Evolutionary conservation across 2,113 vertebrate species (phyloP).

Genomic region (Serranochromis macrocephalus): DNA sequence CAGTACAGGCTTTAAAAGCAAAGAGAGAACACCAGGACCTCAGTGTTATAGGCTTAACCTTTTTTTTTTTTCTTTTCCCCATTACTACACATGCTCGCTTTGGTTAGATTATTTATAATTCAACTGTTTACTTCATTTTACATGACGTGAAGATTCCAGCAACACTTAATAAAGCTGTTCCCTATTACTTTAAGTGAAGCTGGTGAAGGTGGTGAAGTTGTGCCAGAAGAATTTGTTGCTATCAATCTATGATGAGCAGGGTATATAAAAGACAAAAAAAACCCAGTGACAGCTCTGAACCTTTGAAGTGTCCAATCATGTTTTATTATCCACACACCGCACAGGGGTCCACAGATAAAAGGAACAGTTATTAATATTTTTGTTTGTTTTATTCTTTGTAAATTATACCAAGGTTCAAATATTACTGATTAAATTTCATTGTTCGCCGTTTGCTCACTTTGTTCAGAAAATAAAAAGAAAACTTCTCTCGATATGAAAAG

Average conservation of each 20-base stretch:
- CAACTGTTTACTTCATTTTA: neutral
- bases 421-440: neutral
- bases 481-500: neutral
- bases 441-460: neutral
- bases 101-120: neutral
- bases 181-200: neutral
- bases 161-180: neutral
- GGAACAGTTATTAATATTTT: neutral
- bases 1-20: neutral
- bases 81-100: neutral
- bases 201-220: neutral
- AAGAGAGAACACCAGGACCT: neutral
- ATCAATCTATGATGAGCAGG: neutral
- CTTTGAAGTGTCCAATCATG: neutral
- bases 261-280: neutral
- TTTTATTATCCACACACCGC: neutral
- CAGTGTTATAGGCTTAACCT: neutral
- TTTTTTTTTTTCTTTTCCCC: fast-evolving
- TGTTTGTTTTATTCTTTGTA: neutral
- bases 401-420: neutral
- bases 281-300: neutral
- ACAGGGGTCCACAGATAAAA: neutral
- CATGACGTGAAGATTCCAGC: neutral
- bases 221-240: neutral
- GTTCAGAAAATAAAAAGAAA: neutral